Evolutionary conservation across 2,797 vertebrate genomes (phyloP).

Genomic region (Amblyraja radiata): DNA sequence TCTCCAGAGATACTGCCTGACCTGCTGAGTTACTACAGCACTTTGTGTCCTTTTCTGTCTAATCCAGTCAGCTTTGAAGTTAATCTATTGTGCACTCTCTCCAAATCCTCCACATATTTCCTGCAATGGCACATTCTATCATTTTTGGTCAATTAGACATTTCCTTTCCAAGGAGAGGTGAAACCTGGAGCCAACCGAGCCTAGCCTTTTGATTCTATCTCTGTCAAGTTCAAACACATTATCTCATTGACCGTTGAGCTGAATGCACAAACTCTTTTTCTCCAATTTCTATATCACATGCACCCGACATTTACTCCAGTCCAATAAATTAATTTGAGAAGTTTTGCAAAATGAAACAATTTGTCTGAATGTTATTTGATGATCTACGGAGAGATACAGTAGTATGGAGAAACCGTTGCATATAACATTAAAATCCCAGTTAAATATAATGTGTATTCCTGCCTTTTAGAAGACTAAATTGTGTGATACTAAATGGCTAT

Average conservation of each 20-base stretch:
- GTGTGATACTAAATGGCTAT: not conserved
- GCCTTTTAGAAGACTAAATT: not conserved
- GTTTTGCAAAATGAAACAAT: not conserved
- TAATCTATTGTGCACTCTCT: too few species aligned
- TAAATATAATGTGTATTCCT: not conserved
- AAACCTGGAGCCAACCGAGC: not conserved
- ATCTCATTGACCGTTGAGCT: not conserved
- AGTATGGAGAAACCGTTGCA: not conserved
- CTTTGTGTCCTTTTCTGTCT: too few species aligned
- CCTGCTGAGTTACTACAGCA: too few species aligned
- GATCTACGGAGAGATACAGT: too few species aligned
- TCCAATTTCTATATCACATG: not conserved
- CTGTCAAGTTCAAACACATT: not conserved
- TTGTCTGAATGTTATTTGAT: not conserved
- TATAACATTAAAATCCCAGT: not conserved
- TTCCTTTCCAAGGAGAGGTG: not conserved
- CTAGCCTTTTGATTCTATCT: not conserved
- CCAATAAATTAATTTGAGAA: not conserved
- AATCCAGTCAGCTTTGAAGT: too few species aligned
- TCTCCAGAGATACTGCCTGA: too few species aligned
- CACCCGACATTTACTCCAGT: not conserved
- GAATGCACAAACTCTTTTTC: not conserved
- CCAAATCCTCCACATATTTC: too few species aligned
- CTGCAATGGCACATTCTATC: too few species aligned
- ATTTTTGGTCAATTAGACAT: not conserved